Evolutionary conservation across 2,888 invertebrate species (phyloP).

Genomic region (Polydrusus cervinus): DNA sequence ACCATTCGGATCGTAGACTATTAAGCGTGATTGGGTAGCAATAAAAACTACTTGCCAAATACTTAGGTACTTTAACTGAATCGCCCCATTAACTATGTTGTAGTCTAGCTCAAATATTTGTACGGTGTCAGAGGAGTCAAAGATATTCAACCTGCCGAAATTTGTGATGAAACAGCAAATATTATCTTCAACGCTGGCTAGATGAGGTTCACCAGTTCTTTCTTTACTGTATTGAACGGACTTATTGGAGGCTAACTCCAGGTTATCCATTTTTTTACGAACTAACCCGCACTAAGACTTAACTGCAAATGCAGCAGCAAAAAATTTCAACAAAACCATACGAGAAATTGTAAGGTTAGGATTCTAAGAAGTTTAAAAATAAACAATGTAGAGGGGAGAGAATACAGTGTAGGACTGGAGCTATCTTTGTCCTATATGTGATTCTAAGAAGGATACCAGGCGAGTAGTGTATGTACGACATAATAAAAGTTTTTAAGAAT

Average conservation of each 20-base stretch:
- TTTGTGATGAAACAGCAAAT: slow-evolving; percentile 44
- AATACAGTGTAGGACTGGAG: no score
- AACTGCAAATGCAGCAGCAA: neutral
- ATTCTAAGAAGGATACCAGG: no score
- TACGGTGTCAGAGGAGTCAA: slow-evolving; percentile 20
- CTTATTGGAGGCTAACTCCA: neutral
- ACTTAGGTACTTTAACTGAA: slow-evolving; percentile 53
- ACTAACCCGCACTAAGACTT: neutral
- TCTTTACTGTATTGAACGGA: neutral
- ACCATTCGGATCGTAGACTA: slow-evolving; percentile 37
- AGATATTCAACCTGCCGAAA: slow-evolving; percentile 29
- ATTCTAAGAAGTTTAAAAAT: no score
- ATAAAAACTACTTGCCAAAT: slow-evolving; percentile 54
- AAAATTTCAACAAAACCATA: no score
- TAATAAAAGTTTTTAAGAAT: no score
- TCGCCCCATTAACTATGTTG: slow-evolving; percentile 32
- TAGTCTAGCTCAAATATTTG: slow-evolving; percentile 10
- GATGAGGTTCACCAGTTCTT: neutral
- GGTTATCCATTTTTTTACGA: slow-evolving; percentile 27
- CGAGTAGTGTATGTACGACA: no score
- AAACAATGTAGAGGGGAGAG: no score
- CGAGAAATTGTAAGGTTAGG: neutral
- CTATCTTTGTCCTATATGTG: no score
- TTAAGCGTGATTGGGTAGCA: slow-evolving; percentile 41
- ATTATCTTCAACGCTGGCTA: slow-evolving; percentile 28